A percentile compares a stretch with the other conserved stretches of the same genome.
Evolutionary conservation across 2,113 vertebrate species (phyloP).

Genomic region (Chionodraco myersi): DNA sequence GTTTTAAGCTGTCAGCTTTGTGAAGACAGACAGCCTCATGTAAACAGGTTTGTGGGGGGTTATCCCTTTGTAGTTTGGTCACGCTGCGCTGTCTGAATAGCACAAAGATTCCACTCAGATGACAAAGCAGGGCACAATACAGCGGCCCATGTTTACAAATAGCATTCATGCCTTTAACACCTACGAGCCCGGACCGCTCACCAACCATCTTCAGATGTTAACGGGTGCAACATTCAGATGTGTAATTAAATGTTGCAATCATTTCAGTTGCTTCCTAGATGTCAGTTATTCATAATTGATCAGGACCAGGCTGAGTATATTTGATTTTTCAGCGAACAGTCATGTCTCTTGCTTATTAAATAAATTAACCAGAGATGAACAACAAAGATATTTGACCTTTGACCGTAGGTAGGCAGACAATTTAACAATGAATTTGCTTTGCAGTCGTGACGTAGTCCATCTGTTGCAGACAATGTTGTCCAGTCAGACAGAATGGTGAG

Average conservation of each 20-base stretch:
- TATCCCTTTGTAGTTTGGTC: constrained; percentile 69
- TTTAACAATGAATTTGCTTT: constrained; percentile 66
- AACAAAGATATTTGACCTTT: constrained; percentile 44
- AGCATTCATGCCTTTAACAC: constrained; percentile 65
- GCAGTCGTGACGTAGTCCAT: constrained; percentile 49
- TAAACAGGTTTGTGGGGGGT: constrained; percentile 72
- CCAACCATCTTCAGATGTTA: constrained; percentile 45
- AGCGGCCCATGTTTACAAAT: constrained; percentile 72
- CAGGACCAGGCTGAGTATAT: neutral
- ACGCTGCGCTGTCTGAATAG: constrained; percentile 72
- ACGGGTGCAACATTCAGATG: neutral
- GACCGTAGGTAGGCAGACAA: constrained; percentile 12
- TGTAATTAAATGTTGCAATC: neutral
- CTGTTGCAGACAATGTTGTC: constrained; percentile 63
- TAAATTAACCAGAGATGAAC: constrained; percentile 4
- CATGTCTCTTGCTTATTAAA: neutral
- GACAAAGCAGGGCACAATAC: constrained; percentile 76
- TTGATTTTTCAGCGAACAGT: neutral
- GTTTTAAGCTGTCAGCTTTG: constrained; percentile 54
- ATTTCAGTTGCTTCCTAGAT: neutral
- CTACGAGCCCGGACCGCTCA: constrained; percentile 28
- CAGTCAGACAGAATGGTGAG: constrained; percentile 61
- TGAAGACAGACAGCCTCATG: constrained; percentile 68
- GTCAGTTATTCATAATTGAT: neutral
- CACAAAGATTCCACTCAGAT: constrained; percentile 72